phyloP scores from a whole-genome alignment of 2,888 invertebrate species.

The Danaus chrysippus region DNA sequence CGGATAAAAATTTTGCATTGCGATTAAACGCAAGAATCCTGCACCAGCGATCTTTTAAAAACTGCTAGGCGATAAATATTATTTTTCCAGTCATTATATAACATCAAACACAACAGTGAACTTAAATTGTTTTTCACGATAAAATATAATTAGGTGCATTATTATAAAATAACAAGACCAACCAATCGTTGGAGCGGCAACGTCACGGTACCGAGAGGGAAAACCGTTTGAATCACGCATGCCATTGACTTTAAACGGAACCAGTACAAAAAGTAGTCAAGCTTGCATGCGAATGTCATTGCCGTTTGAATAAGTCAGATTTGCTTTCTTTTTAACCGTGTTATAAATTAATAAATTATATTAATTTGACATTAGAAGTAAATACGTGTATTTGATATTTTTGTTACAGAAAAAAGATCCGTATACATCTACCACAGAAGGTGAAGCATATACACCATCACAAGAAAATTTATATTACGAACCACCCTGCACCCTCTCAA shows the following conservation, averaged over 20 bases:
- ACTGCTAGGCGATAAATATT: too few relatives aligned
- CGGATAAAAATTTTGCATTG: too few relatives aligned
- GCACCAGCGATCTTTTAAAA: too few relatives aligned
- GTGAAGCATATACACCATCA: slow-evolving; percentile 78
- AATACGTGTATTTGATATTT: slow-evolving; percentile 48
- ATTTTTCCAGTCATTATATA: too few relatives aligned
- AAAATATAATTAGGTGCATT: slow-evolving; percentile 42
- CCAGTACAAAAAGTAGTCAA: slow-evolving; percentile 36
- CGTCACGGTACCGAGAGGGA: slow-evolving; percentile 55
- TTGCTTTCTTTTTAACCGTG: slow-evolving; percentile 26
- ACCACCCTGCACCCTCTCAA: slow-evolving; percentile 68
- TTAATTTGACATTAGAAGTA: too few relatives aligned
- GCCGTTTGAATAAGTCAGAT: slow-evolving; percentile 34
- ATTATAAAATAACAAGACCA: slow-evolving; percentile 46
- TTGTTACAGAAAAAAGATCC: slow-evolving; percentile 78
- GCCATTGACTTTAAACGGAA: slow-evolving; percentile 71
- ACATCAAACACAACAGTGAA: too few relatives aligned
- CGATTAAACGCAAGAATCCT: too few relatives aligned
- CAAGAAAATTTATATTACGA: slow-evolving; percentile 76
- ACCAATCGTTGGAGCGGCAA: slow-evolving; percentile 43
- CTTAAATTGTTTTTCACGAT: slow-evolving; percentile 28
- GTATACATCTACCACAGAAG: slow-evolving; percentile 77
- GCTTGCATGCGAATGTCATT: slow-evolving; percentile 56
- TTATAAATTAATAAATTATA: slow-evolving; percentile 4
- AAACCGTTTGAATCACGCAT: slow-evolving; percentile 65